Conservation (phyloP, 2,113 vertebrate genomes). For the Heterotis niloticus region DNA sequence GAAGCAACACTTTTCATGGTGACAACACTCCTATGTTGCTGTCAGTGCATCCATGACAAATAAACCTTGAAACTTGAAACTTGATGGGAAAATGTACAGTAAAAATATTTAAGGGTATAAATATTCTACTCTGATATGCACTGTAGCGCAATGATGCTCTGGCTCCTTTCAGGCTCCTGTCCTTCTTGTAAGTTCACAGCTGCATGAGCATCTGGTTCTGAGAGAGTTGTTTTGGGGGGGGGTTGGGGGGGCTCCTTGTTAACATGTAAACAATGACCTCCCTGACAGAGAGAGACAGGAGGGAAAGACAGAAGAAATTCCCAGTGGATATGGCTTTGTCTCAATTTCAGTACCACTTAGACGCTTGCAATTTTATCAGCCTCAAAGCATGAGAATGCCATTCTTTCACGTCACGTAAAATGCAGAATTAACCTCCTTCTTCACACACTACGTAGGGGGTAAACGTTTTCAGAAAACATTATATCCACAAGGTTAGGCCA, state of each 20-base stretch:
- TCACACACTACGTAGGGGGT: too few species aligned
- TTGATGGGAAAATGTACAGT: too few species aligned
- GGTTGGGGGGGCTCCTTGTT: not conserved
- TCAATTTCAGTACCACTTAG: not conserved
- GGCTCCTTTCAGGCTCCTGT: not conserved
- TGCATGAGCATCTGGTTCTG: not conserved
- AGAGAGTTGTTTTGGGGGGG: not conserved
- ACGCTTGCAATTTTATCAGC: not conserved
- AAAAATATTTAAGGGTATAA: too few species aligned
- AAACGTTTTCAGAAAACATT: conserved; percentile 2
- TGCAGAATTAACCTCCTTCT: not conserved
- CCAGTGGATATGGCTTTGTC: not conserved
- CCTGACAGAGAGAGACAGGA: too few species aligned
- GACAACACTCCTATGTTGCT: too few species aligned
- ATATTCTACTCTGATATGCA: too few species aligned
- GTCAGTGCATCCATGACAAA: too few species aligned
- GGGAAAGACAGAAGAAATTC: not conserved
- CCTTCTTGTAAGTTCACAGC: conserved; percentile 5
- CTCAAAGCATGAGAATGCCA: not conserved
- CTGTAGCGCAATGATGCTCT: too few species aligned
- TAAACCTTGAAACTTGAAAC: too few species aligned
- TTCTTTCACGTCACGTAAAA: not conserved
- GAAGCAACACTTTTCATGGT: too few species aligned
- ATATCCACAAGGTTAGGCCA: not conserved
- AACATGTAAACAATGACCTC: conserved; percentile 16